Conservation (phyloP, 2,888 invertebrate genomes). For the Balanococcus diminutus region DNA sequence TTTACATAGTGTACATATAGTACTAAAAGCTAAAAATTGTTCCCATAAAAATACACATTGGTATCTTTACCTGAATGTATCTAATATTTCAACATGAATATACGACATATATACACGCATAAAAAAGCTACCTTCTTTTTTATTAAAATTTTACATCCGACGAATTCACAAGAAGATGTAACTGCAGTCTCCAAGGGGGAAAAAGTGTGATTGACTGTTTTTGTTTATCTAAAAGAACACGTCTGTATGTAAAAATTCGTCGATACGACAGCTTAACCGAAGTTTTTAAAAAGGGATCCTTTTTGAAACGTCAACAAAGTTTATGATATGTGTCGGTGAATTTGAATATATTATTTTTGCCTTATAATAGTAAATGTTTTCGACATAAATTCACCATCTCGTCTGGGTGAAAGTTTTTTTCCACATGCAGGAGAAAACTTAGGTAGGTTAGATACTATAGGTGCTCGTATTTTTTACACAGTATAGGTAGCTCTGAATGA, state of each 20-base stretch:
- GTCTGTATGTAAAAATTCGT: slow-evolving; percentile 13
- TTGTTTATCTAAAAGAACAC: slow-evolving; percentile 22
- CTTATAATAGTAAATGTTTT: slow-evolving; percentile 31
- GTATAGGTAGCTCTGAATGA: neutral
- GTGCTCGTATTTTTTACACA: neutral
- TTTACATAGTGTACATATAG: neutral
- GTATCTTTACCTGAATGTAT: neutral
- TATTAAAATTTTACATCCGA: neutral
- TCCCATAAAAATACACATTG: neutral
- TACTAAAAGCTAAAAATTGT: neutral
- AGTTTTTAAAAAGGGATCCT: slow-evolving; percentile 10
- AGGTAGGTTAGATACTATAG: too few species aligned
- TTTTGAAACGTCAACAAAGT: slow-evolving; percentile 13
- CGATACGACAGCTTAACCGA: slow-evolving; percentile 21
- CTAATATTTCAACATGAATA: neutral
- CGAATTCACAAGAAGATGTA: neutral
- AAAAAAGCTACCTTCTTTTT: neutral
- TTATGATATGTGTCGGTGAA: slow-evolving; percentile 37
- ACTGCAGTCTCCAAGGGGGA: slow-evolving; percentile 5
- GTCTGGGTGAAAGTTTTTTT: neutral
- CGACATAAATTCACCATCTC: slow-evolving; percentile 15
- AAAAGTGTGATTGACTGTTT: slow-evolving; percentile 36
- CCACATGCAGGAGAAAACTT: neutral
- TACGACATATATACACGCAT: neutral
- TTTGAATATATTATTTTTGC: slow-evolving; percentile 21